These are phyloP conservation scores for Saturnia japonica DNA, from an alignment of 2,888 invertebrate species.

Conservation along the genomic window DNA sequence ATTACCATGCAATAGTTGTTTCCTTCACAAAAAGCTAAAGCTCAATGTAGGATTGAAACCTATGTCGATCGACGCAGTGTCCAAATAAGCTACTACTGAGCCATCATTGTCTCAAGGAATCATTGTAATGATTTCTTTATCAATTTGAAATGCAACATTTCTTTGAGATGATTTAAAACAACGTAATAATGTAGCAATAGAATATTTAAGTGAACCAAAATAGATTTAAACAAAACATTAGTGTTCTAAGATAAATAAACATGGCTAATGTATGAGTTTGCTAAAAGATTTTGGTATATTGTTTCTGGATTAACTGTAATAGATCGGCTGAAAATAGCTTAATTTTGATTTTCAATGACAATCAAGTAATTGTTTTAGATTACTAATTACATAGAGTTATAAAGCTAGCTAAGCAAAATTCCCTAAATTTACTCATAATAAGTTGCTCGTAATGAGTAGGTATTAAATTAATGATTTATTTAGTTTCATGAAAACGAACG, in stretches of 20 bases:
- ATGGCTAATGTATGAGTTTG: constrained; percentile 2
- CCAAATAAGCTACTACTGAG: too few species aligned
- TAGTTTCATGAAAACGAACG: background rate
- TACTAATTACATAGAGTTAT: too few species aligned
- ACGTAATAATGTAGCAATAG: background rate
- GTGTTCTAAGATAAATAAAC: constrained; percentile 4
- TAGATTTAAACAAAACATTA: constrained; percentile 7
- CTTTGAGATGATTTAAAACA: constrained; percentile 10
- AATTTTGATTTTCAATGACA: background rate
- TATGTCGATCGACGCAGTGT: too few species aligned
- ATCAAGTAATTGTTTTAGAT: background rate
- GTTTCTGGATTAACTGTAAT: constrained; percentile 2
- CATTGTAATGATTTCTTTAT: background rate
- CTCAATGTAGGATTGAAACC: too few species aligned
- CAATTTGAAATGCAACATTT: background rate
- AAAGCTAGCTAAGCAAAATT: background rate
- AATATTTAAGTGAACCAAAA: constrained; percentile 5
- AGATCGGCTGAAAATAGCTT: background rate
- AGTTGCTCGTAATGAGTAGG: background rate
- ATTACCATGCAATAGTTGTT: too few species aligned
- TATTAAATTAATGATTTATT: background rate
- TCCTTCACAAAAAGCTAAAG: too few species aligned
- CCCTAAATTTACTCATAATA: background rate
- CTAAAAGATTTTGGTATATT: background rate
- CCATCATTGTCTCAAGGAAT: too few species aligned